These are phyloP conservation scores for Orthosia gothica DNA, from an alignment of 2,888 invertebrate species.

Conservation along the genomic window DNA sequence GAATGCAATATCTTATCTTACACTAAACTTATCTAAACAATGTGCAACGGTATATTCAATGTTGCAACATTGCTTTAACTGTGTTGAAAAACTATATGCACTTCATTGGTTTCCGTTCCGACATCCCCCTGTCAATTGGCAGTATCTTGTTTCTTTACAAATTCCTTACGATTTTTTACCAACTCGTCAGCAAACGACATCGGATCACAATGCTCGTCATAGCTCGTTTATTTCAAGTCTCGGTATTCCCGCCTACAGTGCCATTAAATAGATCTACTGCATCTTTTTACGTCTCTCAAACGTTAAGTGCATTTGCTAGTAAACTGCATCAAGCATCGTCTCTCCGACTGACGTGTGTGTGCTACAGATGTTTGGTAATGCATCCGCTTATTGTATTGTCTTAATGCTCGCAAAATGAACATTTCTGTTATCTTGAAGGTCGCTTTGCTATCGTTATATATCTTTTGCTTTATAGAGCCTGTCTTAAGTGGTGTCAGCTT, in stretches of 20 bases:
- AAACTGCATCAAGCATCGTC: conserved; percentile 79
- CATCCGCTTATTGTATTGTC: conserved; percentile 67
- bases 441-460: conserved; percentile 58
- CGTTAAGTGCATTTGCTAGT: conserved; percentile 90
- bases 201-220: conserved; percentile 49
- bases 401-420: conserved; percentile 60
- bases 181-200: conserved; percentile 55
- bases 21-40: conserved; percentile 16
- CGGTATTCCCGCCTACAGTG: conserved; percentile 78
- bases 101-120: conserved; percentile 5
- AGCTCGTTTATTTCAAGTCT: conserved; percentile 68
- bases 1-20: conserved; percentile 33
- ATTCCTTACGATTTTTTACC: conserved; percentile 33
- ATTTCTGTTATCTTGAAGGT: conserved; percentile 55
- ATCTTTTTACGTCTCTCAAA: conserved; percentile 87
- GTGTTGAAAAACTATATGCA: background rate
- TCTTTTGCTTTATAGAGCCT: conserved; percentile 51
- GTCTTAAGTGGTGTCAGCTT: conserved; percentile 56
- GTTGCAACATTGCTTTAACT: background rate
- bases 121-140: background rate
- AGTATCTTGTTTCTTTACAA: conserved; percentile 26
- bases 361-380: conserved; percentile 63
- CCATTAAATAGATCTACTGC: conserved; percentile 87
- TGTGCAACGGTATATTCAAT: background rate
- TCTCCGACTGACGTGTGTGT: conserved; percentile 52